A percentile compares a stretch with the other conserved stretches of the same genome.
Evolutionary conservation across 1,140 invertebrate genomes (phyloP).

Genomic region (Dendroctonus valens): DNA sequence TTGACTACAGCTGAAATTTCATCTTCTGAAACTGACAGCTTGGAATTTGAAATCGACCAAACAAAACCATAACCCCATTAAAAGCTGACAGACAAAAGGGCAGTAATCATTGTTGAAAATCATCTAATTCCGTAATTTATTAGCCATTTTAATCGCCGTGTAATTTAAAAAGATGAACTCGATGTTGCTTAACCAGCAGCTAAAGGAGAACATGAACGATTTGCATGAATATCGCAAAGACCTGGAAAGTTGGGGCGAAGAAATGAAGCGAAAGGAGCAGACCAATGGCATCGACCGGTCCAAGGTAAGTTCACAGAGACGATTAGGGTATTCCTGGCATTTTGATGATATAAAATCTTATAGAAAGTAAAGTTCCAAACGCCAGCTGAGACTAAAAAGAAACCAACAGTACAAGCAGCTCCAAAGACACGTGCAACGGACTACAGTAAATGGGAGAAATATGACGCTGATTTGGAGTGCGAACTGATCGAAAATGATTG

Average conservation of each 20-base stretch:
- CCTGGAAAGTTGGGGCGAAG: slow-evolving; percentile 77
- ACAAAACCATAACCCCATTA: not conserved
- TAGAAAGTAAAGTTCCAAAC: slow-evolving; percentile 12
- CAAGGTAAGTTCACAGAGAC: slow-evolving; percentile 33
- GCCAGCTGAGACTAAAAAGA: not conserved
- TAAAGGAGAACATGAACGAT: slow-evolving; percentile 71
- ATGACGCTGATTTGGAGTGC: slow-evolving; percentile 76
- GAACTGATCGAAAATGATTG: slow-evolving; percentile 63
- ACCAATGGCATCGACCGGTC: slow-evolving; percentile 55
- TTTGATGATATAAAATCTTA: not conserved
- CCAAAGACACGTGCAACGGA: slow-evolving; percentile 54
- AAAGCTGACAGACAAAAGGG: not conserved
- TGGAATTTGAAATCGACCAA: not conserved
- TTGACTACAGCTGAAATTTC: not conserved
- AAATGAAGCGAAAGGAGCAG: slow-evolving; percentile 80
- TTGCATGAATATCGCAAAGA: slow-evolving; percentile 72
- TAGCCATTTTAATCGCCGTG: not conserved
- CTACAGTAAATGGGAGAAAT: slow-evolving; percentile 77
- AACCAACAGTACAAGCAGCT: not conserved
- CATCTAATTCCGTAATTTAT: not conserved
- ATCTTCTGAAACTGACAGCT: not conserved
- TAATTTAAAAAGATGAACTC: slow-evolving; percentile 49
- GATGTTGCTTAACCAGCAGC: slow-evolving; percentile 64
- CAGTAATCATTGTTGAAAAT: not conserved
- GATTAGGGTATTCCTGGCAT: not conserved